phyloP scores from a whole-genome alignment of 2,113 vertebrate genomes.

The Pelvicachromis taeniatus region DNA sequence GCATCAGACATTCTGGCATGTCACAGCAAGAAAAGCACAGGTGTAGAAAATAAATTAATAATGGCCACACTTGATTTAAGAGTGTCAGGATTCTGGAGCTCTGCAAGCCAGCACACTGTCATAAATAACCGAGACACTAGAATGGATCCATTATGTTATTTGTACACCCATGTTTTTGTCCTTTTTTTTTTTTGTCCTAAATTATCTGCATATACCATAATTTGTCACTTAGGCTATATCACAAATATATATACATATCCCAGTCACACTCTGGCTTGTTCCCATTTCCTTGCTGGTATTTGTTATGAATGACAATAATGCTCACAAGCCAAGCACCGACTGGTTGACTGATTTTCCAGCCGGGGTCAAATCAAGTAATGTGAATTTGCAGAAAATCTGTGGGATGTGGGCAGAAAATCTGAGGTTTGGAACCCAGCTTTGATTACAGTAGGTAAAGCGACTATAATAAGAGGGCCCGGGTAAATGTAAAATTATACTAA shows the following conservation, averaged over 20 bases:
- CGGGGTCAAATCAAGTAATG: not conserved
- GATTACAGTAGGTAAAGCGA: not conserved
- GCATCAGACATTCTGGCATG: not conserved
- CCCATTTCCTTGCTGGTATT: not conserved
- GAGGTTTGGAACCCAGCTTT: not conserved
- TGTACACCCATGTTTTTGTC: not conserved
- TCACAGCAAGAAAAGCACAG: not conserved
- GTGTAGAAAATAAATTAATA: not conserved
- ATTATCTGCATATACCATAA: not conserved
- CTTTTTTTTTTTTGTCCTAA: too few relatives aligned
- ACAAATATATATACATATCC: not conserved
- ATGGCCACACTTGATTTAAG: not conserved
- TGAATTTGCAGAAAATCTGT: not conserved
- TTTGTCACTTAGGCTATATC: not conserved
- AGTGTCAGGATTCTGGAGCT: not conserved
- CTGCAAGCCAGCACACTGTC: not conserved
- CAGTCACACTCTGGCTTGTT: not conserved
- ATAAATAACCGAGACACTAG: not conserved
- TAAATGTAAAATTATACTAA: constrained; percentile 6
- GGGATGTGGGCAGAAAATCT: not conserved
- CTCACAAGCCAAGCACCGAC: not conserved
- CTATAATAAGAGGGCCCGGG: not conserved
- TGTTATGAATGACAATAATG: not conserved
- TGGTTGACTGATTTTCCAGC: not conserved
- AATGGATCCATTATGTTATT: not conserved